Evolutionary conservation across 1,140 invertebrate species (phyloP).

Genomic region (Cydia strobilella): DNA sequence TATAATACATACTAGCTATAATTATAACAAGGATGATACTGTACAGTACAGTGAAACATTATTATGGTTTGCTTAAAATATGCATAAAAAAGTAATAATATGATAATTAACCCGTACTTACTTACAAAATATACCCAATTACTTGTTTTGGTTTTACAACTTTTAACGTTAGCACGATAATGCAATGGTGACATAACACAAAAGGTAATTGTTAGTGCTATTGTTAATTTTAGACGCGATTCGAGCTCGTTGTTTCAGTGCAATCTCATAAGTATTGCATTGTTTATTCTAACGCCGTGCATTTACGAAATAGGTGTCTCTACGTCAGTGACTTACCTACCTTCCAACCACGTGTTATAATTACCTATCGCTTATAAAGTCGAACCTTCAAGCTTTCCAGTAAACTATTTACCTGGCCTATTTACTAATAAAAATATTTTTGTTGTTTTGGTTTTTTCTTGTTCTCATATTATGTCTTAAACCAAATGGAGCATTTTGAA

Average conservation of each 20-base stretch:
- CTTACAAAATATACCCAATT: not conserved
- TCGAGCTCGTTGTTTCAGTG: not conserved
- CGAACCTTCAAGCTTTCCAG: not conserved
- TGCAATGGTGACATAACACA: not conserved
- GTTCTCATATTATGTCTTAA: too few relatives aligned
- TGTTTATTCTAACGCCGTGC: slow-evolving; percentile 34
- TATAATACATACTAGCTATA: too few relatives aligned
- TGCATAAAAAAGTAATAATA: not conserved
- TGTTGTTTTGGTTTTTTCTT: too few relatives aligned
- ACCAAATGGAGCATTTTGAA: too few relatives aligned
- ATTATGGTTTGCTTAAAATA: not conserved
- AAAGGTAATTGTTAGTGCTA: not conserved
- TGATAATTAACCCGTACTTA: not conserved
- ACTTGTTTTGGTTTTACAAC: not conserved
- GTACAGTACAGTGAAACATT: too few relatives aligned
- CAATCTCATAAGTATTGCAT: slow-evolving; percentile 33
- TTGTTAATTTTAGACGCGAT: not conserved
- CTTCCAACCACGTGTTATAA: not conserved
- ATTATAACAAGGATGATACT: too few relatives aligned
- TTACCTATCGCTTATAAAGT: not conserved
- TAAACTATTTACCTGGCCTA: not conserved
- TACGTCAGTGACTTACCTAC: not conserved
- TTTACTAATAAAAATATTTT: too few relatives aligned
- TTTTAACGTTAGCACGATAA: not conserved
- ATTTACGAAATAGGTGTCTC: slow-evolving; percentile 52